Conservation (phyloP, 2,113 vertebrate genomes). For the Pseudonaja textilis region DNA sequence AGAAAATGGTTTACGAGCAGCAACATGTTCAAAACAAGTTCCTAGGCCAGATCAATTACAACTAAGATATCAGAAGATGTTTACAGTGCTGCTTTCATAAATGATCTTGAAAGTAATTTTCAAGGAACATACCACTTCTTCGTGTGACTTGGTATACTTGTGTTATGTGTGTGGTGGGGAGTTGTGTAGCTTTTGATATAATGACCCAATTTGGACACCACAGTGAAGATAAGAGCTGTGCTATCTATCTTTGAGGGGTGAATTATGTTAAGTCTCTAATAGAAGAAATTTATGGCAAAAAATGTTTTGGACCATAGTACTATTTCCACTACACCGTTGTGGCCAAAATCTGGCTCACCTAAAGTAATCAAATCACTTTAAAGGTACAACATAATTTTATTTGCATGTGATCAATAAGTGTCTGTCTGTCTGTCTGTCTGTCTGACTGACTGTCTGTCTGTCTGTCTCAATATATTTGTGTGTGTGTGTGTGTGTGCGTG, state of each 20-base stretch:
- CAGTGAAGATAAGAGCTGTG: neutral
- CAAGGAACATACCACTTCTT: neutral
- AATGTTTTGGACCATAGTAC: neutral
- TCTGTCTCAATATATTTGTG: too few species aligned
- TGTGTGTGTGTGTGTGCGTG: too few species aligned
- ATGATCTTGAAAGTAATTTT: neutral
- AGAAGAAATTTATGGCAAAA: neutral
- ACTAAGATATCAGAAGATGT: neutral
- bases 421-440: neutral
- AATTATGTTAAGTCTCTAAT: neutral
- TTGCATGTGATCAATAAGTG: neutral
- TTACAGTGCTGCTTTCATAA: neutral
- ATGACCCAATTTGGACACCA: neutral
- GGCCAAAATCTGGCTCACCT: neutral
- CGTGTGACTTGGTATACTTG: neutral
- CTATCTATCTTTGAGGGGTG: neutral
- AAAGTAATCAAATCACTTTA: neutral
- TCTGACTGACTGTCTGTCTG: too few species aligned
- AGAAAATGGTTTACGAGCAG: neutral
- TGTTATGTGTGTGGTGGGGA: too few species aligned
- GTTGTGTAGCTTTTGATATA: neutral
- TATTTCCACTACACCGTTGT: neutral
- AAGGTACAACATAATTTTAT: neutral
- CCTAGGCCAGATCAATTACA: neutral
- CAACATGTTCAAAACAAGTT: neutral